A percentile compares a stretch with the other conserved stretches of the same genome.
Conservation (phyloP, 2,888 invertebrate genomes). For the Agelastica alni region DNA sequence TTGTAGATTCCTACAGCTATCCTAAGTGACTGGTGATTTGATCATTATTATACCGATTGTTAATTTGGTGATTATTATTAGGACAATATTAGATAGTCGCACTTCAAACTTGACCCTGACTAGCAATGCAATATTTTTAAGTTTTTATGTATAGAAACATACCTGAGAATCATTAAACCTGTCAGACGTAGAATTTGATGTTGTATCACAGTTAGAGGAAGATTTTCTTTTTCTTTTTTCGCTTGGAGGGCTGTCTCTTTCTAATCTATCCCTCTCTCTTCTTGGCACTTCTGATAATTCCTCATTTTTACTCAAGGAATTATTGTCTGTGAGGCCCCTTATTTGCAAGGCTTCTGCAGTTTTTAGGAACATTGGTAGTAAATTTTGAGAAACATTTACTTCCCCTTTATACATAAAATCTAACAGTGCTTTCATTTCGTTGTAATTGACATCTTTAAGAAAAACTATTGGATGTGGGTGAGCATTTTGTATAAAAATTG, state of each 20-base stretch:
- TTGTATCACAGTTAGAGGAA: constrained; percentile 71
- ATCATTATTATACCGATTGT: too few species aligned
- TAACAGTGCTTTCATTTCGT: constrained; percentile 86
- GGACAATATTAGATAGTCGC: too few species aligned
- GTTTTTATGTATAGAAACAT: too few species aligned
- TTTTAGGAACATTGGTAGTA: constrained; percentile 87
- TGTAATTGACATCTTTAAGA: constrained; percentile 87
- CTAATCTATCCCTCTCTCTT: constrained; percentile 50
- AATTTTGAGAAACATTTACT: constrained; percentile 85
- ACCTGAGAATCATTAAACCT: constrained; percentile 73
- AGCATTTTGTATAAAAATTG: constrained; percentile 83
- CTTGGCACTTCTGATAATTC: constrained; percentile 48
- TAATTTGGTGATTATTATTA: too few species aligned
- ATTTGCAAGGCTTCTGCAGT: constrained; percentile 91
- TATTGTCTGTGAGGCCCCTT: constrained; percentile 86
- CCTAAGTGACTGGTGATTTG: too few species aligned
- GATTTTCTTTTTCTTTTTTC: constrained; percentile 69
- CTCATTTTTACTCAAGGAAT: constrained; percentile 61
- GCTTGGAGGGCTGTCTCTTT: constrained; percentile 54
- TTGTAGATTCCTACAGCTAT: too few species aligned
- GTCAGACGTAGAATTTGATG: constrained; percentile 65
- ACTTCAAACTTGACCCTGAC: too few species aligned
- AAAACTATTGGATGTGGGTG: constrained; percentile 93
- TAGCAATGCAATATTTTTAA: too few species aligned
- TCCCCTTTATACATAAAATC: constrained; percentile 91